Base-by-base conservation (phyloP, 2,888 invertebrate species). In the Agrochola lychnidis region DNA sequence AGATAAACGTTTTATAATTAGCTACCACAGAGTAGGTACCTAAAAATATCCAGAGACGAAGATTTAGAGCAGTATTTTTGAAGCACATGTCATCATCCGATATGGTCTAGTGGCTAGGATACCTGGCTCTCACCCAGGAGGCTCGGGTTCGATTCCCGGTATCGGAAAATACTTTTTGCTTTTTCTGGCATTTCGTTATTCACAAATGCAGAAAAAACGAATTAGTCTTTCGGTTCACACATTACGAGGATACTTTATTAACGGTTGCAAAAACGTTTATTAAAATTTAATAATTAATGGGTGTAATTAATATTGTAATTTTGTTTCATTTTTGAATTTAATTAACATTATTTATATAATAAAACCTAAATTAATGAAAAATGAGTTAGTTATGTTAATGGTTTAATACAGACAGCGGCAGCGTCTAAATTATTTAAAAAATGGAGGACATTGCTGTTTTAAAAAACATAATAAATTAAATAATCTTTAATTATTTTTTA, bases 81-180 rank as follows among this genome's bases (percentile, higher is more conserved):
- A 5, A 9, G 0, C 0, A 0, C 0, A 0, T 0, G 0, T 0
- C 12, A 78, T 48, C 56, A 84, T 91, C 91, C 91, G 92, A 91
- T 97, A 97, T 97, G 97, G 97, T 97, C 97, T 97, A 97, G 97
- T 97, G 97, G 97, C 97, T 97, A 97, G 97, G 97, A 97, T 97
- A 97, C 97, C 97, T 97, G 97, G 97, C 97, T 97, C 97, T 97
- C 97, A 97, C 97, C 97, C 97, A 97, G 97, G 97, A 97, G 97
- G 97, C 96, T 96, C 97, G 97, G 97, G 97, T 97, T 97, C 97
- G 96, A 97, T 96, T 97, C 96, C 97, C 97, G 97, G 92, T 92
- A 92, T 91, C 91, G 91, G 91, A 91, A n/a, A n/a, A 91, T 76
- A 67, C 9, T 73, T 87, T 89, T 91, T 87, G 70, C 0, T 59